Conservation (phyloP, 2,888 invertebrate genomes). For the Lissocephala sabroskyi region DNA sequence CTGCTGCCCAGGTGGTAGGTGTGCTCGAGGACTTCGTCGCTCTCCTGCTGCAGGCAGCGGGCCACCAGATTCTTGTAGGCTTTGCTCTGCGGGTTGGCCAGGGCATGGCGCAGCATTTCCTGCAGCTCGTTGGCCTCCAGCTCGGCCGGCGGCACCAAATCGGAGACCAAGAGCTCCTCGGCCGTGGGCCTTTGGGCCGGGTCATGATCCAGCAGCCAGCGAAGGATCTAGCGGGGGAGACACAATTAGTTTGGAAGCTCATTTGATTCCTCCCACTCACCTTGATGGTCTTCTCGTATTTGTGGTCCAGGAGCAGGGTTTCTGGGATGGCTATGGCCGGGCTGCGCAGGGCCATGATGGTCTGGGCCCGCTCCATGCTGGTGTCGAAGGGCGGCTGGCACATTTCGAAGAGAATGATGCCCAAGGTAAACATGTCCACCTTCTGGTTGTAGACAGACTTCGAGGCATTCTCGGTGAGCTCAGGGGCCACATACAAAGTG, state of each 20-base stretch:
- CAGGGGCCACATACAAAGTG: conserved; percentile 95
- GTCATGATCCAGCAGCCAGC: conserved; percentile 89
- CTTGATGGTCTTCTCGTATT: conserved; percentile 73
- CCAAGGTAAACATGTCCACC: conserved; percentile 89
- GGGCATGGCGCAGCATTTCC: conserved; percentile 85
- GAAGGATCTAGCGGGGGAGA: conserved; percentile 74
- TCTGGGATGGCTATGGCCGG: conserved; percentile 82
- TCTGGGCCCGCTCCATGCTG: conserved; percentile 89
- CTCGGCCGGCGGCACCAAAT: conserved; percentile 87
- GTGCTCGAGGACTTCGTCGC: conserved; percentile 76
- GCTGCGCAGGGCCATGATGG: conserved; percentile 81
- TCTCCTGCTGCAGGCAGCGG: conserved; percentile 70
- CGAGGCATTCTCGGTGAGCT: conserved; percentile 80
- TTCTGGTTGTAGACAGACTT: conserved; percentile 90
- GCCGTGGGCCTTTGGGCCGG: conserved; percentile 88
- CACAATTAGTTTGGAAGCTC: background rate
- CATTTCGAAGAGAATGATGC: conserved; percentile 97
- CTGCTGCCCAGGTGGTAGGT: conserved; percentile 82
- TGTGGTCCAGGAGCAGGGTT: conserved; percentile 74
- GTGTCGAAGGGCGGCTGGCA: conserved; percentile 88
- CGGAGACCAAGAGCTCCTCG: conserved; percentile 85
- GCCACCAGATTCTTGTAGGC: conserved; percentile 81
- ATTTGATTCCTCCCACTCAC: conserved; percentile 68
- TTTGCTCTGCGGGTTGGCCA: conserved; percentile 86
- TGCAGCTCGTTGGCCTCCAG: conserved; percentile 90